A percentile compares a stretch with the other conserved stretches of the same genome.
Evolutionary conservation across 2,113 vertebrate genomes (phyloP).

Genomic region (Mellivora capensis): DNA sequence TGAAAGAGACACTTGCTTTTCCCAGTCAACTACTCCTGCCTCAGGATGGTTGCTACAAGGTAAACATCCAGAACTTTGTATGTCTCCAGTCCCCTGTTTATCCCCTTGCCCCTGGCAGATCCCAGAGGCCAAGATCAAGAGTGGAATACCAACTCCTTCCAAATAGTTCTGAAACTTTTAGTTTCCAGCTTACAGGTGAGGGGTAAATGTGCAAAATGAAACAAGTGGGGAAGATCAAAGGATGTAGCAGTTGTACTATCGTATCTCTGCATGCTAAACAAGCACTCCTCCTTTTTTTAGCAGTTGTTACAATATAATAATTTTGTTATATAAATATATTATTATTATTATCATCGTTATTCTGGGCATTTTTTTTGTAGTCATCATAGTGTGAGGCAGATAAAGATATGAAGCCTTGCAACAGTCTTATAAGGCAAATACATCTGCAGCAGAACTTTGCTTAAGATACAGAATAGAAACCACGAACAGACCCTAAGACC

Average conservation of each 20-base stretch:
- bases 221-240: neutral
- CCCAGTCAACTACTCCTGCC: neutral
- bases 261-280: neutral
- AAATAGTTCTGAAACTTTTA: neutral
- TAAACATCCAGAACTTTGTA: neutral
- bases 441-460: neutral
- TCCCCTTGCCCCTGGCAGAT: fast-evolving
- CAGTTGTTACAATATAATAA: neutral
- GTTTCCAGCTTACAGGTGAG: neutral
- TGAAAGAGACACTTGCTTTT: neutral
- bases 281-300: neutral
- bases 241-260: fast-evolving
- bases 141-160: neutral
- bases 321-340: neutral
- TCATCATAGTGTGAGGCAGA: neutral
- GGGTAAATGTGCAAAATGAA: neutral
- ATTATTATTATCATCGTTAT: neutral
- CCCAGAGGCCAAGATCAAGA: neutral
- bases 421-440: neutral
- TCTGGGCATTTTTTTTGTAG: neutral
- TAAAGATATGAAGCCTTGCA: neutral
- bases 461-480: neutral
- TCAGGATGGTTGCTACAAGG: neutral
- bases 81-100: no score
- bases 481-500: no score